These are phyloP conservation scores for Yponomeuta plumbellus DNA, from an alignment of 2,888 invertebrate species.

Conservation along the genomic window DNA sequence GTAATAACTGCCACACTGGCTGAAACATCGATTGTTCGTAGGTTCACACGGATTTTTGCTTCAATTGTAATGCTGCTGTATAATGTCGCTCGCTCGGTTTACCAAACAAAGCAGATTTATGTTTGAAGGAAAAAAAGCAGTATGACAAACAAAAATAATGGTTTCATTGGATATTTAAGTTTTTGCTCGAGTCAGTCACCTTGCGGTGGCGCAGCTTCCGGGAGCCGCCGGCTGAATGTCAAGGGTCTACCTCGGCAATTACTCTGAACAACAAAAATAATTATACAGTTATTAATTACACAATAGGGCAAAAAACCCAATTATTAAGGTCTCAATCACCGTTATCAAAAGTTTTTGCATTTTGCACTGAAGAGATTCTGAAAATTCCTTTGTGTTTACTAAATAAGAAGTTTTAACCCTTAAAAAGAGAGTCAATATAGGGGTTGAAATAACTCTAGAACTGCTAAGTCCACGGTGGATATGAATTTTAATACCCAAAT, in stretches of 20 bases:
- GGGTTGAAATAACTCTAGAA: no score
- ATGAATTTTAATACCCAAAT: background rate
- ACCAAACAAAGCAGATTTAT: background rate
- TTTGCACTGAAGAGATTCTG: no score
- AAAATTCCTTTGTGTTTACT: no score
- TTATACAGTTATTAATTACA: background rate
- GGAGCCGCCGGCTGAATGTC: background rate
- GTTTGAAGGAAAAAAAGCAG: background rate
- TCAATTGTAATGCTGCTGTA: background rate
- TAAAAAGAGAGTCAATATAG: no score
- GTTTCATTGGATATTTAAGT: background rate
- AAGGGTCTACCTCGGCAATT: background rate
- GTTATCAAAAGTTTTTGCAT: no score
- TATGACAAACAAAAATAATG: background rate
- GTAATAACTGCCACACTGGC: background rate
- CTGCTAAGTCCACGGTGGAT: background rate
- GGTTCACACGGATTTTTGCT: conserved; percentile 1
- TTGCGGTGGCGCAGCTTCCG: background rate
- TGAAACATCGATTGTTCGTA: background rate
- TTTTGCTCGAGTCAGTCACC: conserved; percentile 2
- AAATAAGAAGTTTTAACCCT: no score
- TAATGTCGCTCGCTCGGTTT: conserved; percentile 1
- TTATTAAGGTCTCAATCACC: no score
- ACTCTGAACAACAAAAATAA: background rate
- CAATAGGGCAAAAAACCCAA: no score